A percentile compares a stretch with the other conserved stretches of the same genome.
Evolutionary conservation across 2,888 invertebrate genomes (phyloP).

Genomic region (Trissoscelio sp.): DNA sequence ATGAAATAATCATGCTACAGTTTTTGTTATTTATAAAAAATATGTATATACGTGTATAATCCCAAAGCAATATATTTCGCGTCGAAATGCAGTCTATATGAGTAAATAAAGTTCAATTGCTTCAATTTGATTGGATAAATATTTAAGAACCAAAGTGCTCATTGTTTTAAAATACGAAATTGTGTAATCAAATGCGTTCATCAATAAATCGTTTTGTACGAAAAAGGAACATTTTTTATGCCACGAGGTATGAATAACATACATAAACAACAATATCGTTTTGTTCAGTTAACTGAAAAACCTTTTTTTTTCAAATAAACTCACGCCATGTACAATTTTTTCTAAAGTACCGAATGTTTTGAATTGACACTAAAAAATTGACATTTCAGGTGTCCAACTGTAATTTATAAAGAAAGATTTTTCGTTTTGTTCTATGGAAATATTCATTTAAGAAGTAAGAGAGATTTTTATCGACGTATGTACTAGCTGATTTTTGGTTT

Average conservation of each 20-base stretch:
- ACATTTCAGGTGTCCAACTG: constrained; percentile 25
- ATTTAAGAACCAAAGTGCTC: neutral
- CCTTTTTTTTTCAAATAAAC: neutral
- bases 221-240: constrained; percentile 36
- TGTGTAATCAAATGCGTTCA: constrained; percentile 27
- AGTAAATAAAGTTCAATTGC: constrained; percentile 8
- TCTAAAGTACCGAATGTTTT: constrained; percentile 16
- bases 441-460: constrained; percentile 13
- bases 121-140: constrained; percentile 1
- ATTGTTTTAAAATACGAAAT: constrained; percentile 32
- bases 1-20: neutral
- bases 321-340: neutral
- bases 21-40: too few relatives aligned
- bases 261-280: neutral
- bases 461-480: constrained; percentile 33
- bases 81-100: too few relatives aligned
- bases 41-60: too few relatives aligned
- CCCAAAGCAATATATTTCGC: too few relatives aligned
- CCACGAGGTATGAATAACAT: neutral
- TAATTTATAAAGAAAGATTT: constrained; percentile 16
- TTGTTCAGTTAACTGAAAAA: neutral
- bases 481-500: constrained; percentile 65
- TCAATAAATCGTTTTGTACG: constrained; percentile 5
- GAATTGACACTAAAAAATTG: constrained; percentile 41
- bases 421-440: constrained; percentile 11